Base-by-base conservation (phyloP, 2,888 invertebrate species). In the Spatulosminthurus flaviceps region DNA sequence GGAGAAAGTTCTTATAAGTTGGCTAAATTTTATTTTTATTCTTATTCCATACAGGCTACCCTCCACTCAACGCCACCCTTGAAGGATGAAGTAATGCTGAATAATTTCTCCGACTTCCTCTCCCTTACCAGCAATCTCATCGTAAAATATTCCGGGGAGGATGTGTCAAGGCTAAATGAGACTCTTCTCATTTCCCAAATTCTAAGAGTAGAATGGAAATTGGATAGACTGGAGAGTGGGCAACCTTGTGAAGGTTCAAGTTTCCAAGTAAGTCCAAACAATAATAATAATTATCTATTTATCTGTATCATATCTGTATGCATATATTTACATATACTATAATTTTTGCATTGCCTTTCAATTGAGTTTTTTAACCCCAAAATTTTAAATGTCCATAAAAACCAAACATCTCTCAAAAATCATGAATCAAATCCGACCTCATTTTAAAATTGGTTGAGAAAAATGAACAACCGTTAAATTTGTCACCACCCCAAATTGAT, bases 101-200 rank as follows among this genome's bases (percentile, higher is more conserved):
- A 75, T 19, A 78, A 78, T 64, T 71, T 78, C 34, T 78, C 78
- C 22, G 78, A 78, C 64, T 78, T 78, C 60, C 61, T 78, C 28
- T 72, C 78, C n/a, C 28, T 72, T n/a, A 72, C 72, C 1, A 78
- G 72, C 61, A 78, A 78, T 34, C 78, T 78, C 16, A 78, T 78
- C 22, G 78, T 78, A 16, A 78, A 78, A 61, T 78, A 72, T 64
- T 72, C 72, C 22, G 72, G 78, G 21, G 78, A 78, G 22, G 78
- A 78, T 28, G 61, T 61, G n/a, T 72, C 78, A 22, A 78, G 43
- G 42, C 42, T 78, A 13, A 72, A 72, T 72, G 60, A 61, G 19
- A 72, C 78, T 21, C 24, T 78, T 1, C 34, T 72, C 16, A 41
- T 24, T 1, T 41, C 72, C 13, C 78, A 78, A 42, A 26, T 78